These are phyloP conservation scores for Apodemus agrarius DNA, from an alignment of 2,797 vertebrate genomes.

Conservation along the genomic window DNA sequence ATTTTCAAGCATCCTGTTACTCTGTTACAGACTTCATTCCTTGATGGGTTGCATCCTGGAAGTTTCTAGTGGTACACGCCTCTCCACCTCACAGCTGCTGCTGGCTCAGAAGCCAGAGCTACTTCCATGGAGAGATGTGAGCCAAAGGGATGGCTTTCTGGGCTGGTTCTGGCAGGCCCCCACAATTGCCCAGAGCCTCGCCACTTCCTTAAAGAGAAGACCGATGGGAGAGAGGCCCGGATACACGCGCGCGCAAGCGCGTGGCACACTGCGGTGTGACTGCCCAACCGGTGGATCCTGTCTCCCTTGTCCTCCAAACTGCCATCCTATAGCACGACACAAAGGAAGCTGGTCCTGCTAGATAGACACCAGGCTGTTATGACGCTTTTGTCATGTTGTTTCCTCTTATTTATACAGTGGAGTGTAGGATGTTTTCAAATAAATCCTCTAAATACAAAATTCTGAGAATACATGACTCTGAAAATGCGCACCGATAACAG, in stretches of 20 bases:
- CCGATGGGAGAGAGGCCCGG: not conserved
- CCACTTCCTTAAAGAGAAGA: not conserved
- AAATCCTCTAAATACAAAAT: constrained; percentile 80
- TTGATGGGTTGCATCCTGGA: constrained; percentile 38
- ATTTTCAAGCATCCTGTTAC: constrained; percentile 12
- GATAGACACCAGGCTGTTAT: constrained; percentile 61
- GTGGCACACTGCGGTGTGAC: fast-evolving
- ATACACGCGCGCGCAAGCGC: too few species aligned
- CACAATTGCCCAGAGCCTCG: not conserved
- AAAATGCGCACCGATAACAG: constrained; percentile 65
- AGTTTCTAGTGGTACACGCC: not conserved
- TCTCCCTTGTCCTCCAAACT: not conserved
- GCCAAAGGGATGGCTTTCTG: not conserved
- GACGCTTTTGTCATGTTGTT: constrained; percentile 81
- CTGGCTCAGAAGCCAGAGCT: constrained; percentile 20
- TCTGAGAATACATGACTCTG: constrained; percentile 68
- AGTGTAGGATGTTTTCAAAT: constrained; percentile 81
- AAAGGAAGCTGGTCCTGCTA: constrained; percentile 71
- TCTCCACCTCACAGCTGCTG: constrained; percentile 34
- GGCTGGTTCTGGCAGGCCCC: not conserved
- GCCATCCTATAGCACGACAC: not conserved
- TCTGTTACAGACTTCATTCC: not conserved
- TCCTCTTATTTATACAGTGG: constrained; percentile 81
- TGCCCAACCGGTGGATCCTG: not conserved
- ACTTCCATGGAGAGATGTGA: not conserved